phyloP scores from a whole-genome alignment of 2,797 vertebrate genomes.

The Alfaro cultratus region DNA sequence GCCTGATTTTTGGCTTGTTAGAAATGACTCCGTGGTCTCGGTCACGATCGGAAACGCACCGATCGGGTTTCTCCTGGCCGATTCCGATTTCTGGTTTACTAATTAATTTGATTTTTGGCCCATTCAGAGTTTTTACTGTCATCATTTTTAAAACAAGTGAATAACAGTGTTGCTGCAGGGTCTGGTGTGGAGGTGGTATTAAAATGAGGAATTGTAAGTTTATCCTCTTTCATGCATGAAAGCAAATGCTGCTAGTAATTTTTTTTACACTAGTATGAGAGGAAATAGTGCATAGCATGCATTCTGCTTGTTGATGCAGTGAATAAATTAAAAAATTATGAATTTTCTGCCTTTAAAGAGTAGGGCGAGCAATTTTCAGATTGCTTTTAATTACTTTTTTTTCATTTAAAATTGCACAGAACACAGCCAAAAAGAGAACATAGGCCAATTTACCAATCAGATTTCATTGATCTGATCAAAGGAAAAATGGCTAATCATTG shows the following conservation, averaged over 20 bases:
- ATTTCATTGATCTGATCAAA: background rate
- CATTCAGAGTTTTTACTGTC: background rate
- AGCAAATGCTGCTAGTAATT: background rate
- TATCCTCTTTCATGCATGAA: background rate
- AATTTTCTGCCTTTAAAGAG: background rate
- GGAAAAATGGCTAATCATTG: background rate
- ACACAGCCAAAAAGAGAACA: background rate
- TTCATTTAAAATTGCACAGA: background rate
- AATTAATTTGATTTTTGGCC: background rate
- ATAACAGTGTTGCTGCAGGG: background rate
- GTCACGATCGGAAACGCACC: constrained; percentile 25
- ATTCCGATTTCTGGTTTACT: background rate
- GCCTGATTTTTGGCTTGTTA: constrained; percentile 40
- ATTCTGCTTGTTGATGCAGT: background rate
- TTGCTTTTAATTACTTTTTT: background rate
- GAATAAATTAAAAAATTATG: background rate
- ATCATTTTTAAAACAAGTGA: background rate
- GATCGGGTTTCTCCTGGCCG: constrained; percentile 7
- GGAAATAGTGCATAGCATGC: background rate
- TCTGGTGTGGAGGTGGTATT: background rate
- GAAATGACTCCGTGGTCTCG: constrained; percentile 8
- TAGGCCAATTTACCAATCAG: background rate
- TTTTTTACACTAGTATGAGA: background rate
- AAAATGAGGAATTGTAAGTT: background rate
- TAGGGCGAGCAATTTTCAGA: background rate